phyloP scores from a whole-genome alignment of 1,140 invertebrate genomes.

The Drosophila paulistorum region DNA sequence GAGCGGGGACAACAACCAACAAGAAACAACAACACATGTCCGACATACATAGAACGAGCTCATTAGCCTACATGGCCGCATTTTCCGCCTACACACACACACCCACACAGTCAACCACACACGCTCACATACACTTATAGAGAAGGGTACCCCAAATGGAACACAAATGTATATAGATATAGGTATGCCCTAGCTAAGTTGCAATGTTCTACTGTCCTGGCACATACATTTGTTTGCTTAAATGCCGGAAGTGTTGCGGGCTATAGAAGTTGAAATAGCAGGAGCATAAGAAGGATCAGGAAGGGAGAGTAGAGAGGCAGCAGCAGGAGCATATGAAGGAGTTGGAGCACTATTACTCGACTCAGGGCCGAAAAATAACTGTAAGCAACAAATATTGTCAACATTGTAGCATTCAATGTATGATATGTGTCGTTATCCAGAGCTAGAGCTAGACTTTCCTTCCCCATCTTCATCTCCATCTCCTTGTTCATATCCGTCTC shows the following conservation, averaged over 20 bases:
- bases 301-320: not conserved
- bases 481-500: not conserved
- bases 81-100: conserved; percentile 71
- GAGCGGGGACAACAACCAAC: conserved; percentile 20
- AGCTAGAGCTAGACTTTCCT: not conserved
- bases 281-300: conserved; percentile 4
- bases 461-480: not conserved
- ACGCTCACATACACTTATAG: not conserved
- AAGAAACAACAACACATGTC: conserved; percentile 48
- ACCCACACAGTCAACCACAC: not conserved
- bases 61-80: conserved; percentile 78
- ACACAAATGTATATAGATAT: conserved; percentile 48
- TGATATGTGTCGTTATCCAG: conserved; percentile 38
- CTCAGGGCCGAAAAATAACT: conserved; percentile 19
- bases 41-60: conserved; percentile 59
- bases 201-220: conserved; percentile 46
- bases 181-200: conserved; percentile 42
- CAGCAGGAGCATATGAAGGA: conserved; percentile 1
- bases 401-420: conserved; percentile 42
- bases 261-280: conserved; percentile 27
- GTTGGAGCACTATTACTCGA: not conserved
- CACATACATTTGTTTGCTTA: conserved; percentile 77
- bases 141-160: conserved; percentile 48
- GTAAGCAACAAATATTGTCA: conserved; percentile 60
- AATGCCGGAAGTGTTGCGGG: conserved; percentile 77